phyloP scores from a whole-genome alignment of 2,113 vertebrate genomes.

The Candoia aspera region DNA sequence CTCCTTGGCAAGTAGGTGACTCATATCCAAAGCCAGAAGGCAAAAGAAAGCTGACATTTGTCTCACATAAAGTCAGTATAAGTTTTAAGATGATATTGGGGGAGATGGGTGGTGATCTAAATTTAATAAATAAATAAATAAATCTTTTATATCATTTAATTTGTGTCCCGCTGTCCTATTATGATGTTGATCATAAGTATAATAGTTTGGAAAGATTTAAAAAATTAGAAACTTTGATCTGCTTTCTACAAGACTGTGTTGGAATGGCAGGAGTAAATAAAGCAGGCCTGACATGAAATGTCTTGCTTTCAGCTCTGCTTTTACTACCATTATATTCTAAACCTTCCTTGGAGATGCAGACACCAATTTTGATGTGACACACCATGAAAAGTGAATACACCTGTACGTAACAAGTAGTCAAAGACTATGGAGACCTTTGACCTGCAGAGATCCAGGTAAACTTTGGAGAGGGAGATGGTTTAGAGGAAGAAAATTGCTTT shows the following conservation, averaged over 20 bases:
- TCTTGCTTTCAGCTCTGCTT: constrained; percentile 72
- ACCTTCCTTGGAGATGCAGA: constrained; percentile 74
- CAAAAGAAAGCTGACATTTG: not conserved
- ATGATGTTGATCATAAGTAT: not conserved
- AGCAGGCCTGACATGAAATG: constrained; percentile 68
- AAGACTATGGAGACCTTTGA: constrained; percentile 66
- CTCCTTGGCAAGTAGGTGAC: not conserved
- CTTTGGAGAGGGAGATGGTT: constrained; percentile 57
- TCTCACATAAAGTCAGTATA: not conserved
- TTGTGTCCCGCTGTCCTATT: not conserved
- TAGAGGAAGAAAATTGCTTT: constrained; percentile 56
- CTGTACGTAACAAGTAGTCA: constrained; percentile 70
- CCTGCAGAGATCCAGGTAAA: constrained; percentile 52
- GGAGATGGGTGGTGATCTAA: no score
- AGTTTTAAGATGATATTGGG: not conserved
- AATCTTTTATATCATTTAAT: not conserved
- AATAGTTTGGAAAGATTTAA: constrained; percentile 59
- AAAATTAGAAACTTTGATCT: constrained; percentile 60
- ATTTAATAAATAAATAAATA: no score
- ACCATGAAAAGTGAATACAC: constrained; percentile 66
- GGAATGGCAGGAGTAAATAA: constrained; percentile 68
- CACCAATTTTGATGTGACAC: constrained; percentile 75
- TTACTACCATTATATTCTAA: constrained; percentile 67
- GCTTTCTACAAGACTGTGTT: constrained; percentile 44
- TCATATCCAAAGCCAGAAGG: not conserved